These are phyloP conservation scores for Steinernema khuongi DNA, from an alignment of 1,140 invertebrate genomes.

Conservation along the genomic window DNA sequence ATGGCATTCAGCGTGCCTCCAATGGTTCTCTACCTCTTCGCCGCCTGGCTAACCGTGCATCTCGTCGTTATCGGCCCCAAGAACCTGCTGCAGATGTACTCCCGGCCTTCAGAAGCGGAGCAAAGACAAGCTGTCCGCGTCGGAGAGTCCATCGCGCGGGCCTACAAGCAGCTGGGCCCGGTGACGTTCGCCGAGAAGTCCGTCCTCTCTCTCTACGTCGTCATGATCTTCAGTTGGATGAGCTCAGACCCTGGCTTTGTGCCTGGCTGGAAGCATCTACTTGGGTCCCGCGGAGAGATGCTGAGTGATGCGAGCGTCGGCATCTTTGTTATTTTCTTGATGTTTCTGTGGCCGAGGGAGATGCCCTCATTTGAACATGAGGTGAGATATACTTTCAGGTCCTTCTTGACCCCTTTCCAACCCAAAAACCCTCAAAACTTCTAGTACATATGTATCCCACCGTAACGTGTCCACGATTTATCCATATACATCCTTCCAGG, in stretches of 20 bases:
- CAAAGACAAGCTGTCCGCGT: constrained; percentile 25
- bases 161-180: constrained; percentile 31
- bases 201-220: constrained; percentile 33
- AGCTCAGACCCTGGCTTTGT: constrained; percentile 40
- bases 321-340: constrained; percentile 28
- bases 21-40: constrained; percentile 44
- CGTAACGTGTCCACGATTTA: too few relatives aligned
- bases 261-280: constrained; percentile 37
- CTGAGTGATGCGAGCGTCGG: constrained; percentile 30
- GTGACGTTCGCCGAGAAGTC: constrained; percentile 42
- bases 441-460: too few relatives aligned
- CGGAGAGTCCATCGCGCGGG: constrained; percentile 16
- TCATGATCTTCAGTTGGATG: constrained; percentile 36
- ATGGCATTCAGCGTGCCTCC: constrained; percentile 42
- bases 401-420: too few relatives aligned
- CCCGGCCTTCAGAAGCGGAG: constrained; percentile 18
- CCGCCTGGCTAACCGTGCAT: constrained; percentile 36
- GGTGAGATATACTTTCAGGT: too few relatives aligned
- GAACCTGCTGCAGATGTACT: constrained; percentile 27
- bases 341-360: constrained; percentile 40
- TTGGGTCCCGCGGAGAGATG: constrained; percentile 24
- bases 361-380: constrained; percentile 19
- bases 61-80: constrained; percentile 21
- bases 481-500: too few relatives aligned
- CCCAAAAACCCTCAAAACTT: too few relatives aligned